Evolutionary conservation across 1,140 invertebrate genomes (phyloP).

Genomic region (Hyposmocoma kahamanoa): DNA sequence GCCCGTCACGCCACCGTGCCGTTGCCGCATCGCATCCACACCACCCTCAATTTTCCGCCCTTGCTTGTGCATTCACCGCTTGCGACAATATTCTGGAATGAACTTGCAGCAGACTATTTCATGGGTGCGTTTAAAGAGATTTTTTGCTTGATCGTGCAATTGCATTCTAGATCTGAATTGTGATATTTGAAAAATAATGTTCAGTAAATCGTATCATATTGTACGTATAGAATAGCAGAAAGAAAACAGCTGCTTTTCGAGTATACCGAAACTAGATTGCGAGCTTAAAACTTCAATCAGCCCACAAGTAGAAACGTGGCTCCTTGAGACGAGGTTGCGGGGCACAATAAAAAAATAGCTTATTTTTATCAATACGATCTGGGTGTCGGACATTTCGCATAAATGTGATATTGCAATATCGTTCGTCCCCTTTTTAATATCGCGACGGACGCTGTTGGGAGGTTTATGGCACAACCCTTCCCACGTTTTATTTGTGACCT

Average conservation of each 20-base stretch:
- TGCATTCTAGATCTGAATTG: too few relatives aligned
- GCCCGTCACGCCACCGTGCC: constrained; percentile 23
- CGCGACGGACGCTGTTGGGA: constrained; percentile 60
- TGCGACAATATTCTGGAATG: too few relatives aligned
- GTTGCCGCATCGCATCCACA: constrained; percentile 15
- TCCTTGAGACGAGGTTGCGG: constrained; percentile 34
- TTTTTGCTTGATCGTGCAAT: too few relatives aligned
- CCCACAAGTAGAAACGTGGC: constrained; percentile 22
- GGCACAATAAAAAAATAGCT: constrained; percentile 68
- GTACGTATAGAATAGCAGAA: too few relatives aligned
- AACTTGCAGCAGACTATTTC: too few relatives aligned
- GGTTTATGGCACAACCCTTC: constrained; percentile 71
- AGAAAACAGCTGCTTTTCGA: too few relatives aligned
- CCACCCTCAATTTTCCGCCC: constrained; percentile 56
- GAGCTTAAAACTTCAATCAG: constrained; percentile 17
- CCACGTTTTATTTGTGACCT: constrained; percentile 69
- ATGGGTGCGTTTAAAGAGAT: too few relatives aligned
- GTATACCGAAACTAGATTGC: constrained; percentile 5
- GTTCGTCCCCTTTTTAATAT: constrained; percentile 73
- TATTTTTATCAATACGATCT: constrained; percentile 74
- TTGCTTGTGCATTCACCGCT: constrained; percentile 46
- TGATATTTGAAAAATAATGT: too few relatives aligned
- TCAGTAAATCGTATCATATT: too few relatives aligned
- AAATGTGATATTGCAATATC: constrained; percentile 74
- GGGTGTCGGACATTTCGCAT: constrained; percentile 71